Evolutionary conservation across 2,888 invertebrate species (phyloP), one percentile per base, ranked within the genome.

Genomic region (Priocnemis perturbator): DNA sequence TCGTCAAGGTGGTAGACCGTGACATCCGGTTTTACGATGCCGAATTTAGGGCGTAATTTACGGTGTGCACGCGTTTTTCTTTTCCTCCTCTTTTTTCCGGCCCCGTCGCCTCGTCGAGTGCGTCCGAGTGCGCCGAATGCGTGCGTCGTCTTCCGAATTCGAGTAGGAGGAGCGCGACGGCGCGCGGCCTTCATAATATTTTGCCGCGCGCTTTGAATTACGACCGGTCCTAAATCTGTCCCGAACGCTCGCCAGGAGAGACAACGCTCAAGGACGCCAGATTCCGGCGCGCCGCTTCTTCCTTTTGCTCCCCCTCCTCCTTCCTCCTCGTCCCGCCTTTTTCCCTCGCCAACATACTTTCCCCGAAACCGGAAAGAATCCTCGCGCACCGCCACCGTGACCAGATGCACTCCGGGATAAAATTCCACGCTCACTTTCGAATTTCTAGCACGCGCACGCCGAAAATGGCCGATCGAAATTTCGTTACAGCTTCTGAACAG

Each of bases 21-120:
- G 82, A 81, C 78, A 79, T 80, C 80, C 76, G 75, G 70, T 77
- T 86, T 87, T 86, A 86, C 83, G 84, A 85, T 83, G 77, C 69
- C 59, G 75, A 81, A 83, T 82, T 82, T 78, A 81, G 81, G 37
- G 82, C 78, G 77, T 81, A 83, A 86, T 86, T 87, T 86, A 87
- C 79, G 79, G 81, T 78, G 72, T 77, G 78, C 74, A 71, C 64
- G 67, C 71, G 77, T 63, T 63, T 44, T 26, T n/a, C 47, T 26
- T 52, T 23, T 37, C 50, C 4, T 19, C n/a, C 17, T 7, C 14
- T 50, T 50, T 50, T 19, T 19, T 47, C 47, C 47, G n/a, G n/a
- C n/a, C n/a, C n/a, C n/a, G n/a, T n/a, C n/a, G n/a, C n/a, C n/a
- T n/a, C n/a, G n/a, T n/a, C n/a, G n/a, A n/a, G n/a, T n/a, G n/a